phyloP scores from a whole-genome alignment of 2,113 vertebrate species.

The Cololabis saira region DNA sequence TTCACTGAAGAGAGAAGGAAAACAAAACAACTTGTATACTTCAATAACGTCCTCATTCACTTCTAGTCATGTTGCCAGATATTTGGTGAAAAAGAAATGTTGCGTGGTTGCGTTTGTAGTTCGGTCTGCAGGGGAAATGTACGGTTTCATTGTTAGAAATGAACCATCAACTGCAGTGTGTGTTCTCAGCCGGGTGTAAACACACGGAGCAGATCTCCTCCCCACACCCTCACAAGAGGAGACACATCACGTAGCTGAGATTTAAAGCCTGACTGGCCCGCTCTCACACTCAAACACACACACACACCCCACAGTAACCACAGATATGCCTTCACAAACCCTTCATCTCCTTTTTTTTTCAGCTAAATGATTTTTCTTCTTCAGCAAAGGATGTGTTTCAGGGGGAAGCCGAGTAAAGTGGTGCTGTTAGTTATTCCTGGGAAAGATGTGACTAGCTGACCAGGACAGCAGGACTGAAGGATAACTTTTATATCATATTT shows the following conservation, averaged over 20 bases:
- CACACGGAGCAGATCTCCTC: constrained; percentile 10
- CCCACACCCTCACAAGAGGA: constrained; percentile 30
- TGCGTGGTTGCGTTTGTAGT: neutral
- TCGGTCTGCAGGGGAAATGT: neutral
- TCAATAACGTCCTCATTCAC: constrained; percentile 11
- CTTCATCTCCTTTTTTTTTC: constrained; percentile 29
- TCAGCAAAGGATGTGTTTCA: constrained; percentile 13
- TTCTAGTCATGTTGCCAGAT: constrained; percentile 22
- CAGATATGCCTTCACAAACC: constrained; percentile 64
- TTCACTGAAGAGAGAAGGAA: neutral
- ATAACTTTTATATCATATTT: neutral
- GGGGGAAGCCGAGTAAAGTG: constrained; percentile 23
- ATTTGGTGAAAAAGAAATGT: constrained; percentile 1
- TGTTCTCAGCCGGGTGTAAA: constrained; percentile 2
- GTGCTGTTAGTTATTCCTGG: constrained; percentile 7
- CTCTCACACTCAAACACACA: constrained; percentile 31
- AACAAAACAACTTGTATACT: constrained; percentile 14
- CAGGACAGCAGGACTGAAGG: neutral
- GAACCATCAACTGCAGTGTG: no score
- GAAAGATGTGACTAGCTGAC: constrained; percentile 17
- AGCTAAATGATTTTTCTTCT: constrained; percentile 22
- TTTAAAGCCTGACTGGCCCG: constrained; percentile 41
- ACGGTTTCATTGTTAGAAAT: no score
- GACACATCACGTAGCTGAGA: constrained; percentile 27
- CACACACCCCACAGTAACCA: constrained; percentile 55